Percentiles rank a stretch among this genome's conserved stretches.
phyloP scores from a whole-genome alignment of 2,888 invertebrate species.

The Lasioglossum calceatum region DNA sequence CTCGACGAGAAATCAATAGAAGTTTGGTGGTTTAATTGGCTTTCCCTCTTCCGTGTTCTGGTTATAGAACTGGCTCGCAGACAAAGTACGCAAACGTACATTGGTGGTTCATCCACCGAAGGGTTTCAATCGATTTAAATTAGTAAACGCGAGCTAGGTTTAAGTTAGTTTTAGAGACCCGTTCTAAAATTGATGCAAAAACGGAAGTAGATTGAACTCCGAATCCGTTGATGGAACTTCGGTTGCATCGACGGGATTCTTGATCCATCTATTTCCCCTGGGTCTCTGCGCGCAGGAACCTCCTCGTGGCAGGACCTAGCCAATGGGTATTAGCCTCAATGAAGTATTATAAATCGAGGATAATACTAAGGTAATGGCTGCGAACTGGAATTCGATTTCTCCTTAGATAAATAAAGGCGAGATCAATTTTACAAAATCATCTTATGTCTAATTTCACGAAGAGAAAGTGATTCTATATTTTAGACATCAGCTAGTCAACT shows the following conservation, averaged over 20 bases:
- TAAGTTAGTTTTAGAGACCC: background rate
- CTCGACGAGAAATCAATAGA: background rate
- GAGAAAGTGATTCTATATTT: too few species aligned
- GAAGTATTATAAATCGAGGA: conserved; percentile 2
- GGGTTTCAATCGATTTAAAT: background rate
- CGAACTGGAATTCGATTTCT: background rate
- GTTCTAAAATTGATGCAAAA: background rate
- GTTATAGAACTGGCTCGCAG: background rate
- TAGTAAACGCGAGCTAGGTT: background rate
- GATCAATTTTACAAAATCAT: background rate
- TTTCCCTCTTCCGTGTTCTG: background rate
- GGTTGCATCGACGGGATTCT: background rate
- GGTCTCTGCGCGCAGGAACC: background rate
- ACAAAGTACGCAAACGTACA: background rate
- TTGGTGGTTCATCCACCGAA: too few species aligned
- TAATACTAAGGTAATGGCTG: background rate
- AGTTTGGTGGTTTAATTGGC: background rate
- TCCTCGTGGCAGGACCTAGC: background rate
- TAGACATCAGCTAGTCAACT: too few species aligned
- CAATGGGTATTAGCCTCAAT: background rate
- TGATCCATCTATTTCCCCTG: conserved; percentile 1
- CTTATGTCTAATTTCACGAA: too few species aligned
- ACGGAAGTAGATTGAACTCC: background rate
- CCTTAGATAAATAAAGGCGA: background rate
- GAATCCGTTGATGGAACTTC: background rate